Evolutionary conservation across 2,888 invertebrate genomes (phyloP), one percentile per base, ranked within the genome.

Genomic region (Lysandra bellargus): DNA sequence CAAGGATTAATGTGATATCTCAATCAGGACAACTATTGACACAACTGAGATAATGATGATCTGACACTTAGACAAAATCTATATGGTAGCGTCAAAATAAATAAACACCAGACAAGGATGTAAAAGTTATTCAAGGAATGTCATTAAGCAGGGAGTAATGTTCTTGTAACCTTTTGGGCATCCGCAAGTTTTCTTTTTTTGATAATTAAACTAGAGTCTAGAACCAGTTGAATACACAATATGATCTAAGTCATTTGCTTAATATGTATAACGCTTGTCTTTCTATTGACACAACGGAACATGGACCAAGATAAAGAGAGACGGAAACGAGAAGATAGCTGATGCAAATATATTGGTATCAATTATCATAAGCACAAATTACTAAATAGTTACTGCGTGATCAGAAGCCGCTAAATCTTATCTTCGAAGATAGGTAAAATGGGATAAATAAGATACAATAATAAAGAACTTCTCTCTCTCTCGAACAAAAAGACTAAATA

Each of bases 161-260:
- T 12, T 72, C 40, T 37, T n/a, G n/a, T 73, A 73, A 73, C 73
- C 73, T 73, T 73, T 57, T 44, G 17, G 40, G 9, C 37, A 73
- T 73, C 73, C 73, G 73, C 40, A 73, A 33, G 37, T 64, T 30
- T 69, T 33, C 33, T 69, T 69, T 33, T 69, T 69, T 69, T 33
- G 33, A 33, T 33, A 69, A 9, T 33, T 12, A 69, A 4, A 33
- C 69, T 33, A 33, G 12, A 14, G 33, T 33, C 73, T 40, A 37
- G 40, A 73, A 73, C 73, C 73, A 40, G 73, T 73, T 73, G 0
- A n/a, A 40, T 40, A 12, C 33, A 69, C 64, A 23, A 23, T 23
- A 14, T 30, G 30, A 33, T 12, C 64, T 69, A 14, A 61, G 1
- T 61, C 61, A 61, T 61, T 23, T 23, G 23, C 61, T 7, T 61